Percentiles rank a stretch among this genome's conserved stretches.
These are phyloP conservation scores for Andrena flavipes DNA, from an alignment of 2,888 invertebrate species.

Conservation along the genomic window DNA sequence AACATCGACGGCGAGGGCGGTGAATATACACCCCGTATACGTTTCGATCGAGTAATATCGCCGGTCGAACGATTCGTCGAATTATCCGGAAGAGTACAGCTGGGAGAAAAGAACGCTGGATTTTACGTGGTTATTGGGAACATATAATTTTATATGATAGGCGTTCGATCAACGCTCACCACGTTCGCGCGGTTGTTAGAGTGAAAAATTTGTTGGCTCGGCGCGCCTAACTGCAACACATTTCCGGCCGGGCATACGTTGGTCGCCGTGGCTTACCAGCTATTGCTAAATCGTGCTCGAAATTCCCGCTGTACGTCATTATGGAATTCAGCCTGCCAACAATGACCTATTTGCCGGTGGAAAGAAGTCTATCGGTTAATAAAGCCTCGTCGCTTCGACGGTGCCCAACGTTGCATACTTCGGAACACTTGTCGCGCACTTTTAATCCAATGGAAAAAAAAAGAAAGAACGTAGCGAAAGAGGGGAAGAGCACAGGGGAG, in stretches of 20 bases:
- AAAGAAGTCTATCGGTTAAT: constrained; percentile 27
- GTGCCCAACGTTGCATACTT: too few relatives aligned
- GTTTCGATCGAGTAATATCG: not conserved
- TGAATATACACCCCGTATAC: not conserved
- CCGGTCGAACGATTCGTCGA: not conserved
- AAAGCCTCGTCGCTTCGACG: not conserved
- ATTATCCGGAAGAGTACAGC: not conserved
- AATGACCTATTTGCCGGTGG: constrained; percentile 41
- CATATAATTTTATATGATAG: constrained; percentile 11
- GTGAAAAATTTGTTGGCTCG: constrained; percentile 64
- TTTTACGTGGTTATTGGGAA: constrained; percentile 28
- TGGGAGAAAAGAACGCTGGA: not conserved
- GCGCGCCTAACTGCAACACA: constrained; percentile 22
- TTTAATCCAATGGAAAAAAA: not conserved
- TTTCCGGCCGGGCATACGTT: constrained; percentile 45
- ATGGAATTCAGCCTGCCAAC: constrained; percentile 47
- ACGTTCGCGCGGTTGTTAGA: constrained; percentile 19
- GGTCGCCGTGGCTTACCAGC: constrained; percentile 57
- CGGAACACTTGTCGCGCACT: not conserved
- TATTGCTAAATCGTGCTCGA: constrained; percentile 66
- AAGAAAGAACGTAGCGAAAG: not conserved
- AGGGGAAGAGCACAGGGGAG: not conserved
- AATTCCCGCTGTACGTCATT: constrained; percentile 59
- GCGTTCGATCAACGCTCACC: constrained; percentile 36
- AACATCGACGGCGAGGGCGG: not conserved